phyloP scores from a whole-genome alignment of 2,113 vertebrate species.

The Nematolebias whitei region DNA sequence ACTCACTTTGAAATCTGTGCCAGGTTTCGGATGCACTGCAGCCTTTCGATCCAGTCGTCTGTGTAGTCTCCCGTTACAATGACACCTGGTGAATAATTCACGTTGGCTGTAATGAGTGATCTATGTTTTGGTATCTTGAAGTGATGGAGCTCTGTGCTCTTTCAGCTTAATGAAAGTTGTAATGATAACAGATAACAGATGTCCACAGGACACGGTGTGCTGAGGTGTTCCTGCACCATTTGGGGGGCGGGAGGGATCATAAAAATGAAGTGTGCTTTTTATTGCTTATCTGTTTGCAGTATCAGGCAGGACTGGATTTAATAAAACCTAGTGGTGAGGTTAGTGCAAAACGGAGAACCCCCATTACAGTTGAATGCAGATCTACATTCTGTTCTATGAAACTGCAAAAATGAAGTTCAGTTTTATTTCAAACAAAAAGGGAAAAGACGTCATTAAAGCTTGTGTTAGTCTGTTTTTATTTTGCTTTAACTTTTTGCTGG shows the following conservation, averaged over 20 bases:
- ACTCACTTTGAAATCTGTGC: conserved; percentile 56
- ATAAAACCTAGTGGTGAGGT: background rate
- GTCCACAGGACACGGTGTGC: background rate
- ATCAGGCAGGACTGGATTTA: conserved; percentile 2
- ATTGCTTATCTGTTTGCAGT: background rate
- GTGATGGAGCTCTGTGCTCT: conserved; percentile 4
- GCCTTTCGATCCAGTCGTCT: conserved; percentile 23
- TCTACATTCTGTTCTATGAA: background rate
- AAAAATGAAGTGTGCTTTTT: background rate
- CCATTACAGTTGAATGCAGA: background rate
- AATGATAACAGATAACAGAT: background rate
- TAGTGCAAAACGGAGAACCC: background rate
- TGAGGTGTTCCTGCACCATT: background rate
- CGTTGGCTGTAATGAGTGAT: conserved; percentile 48
- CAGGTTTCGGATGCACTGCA: conserved; percentile 19
- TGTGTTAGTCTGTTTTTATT: background rate
- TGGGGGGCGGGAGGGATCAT: background rate
- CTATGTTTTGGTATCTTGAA: conserved; percentile 40
- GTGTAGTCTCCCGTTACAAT: conserved; percentile 39
- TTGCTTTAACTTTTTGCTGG: background rate
- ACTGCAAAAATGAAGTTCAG: background rate
- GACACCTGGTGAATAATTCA: conserved; percentile 58
- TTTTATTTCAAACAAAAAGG: background rate
- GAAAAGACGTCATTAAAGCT: background rate
- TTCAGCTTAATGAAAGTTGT: conserved; percentile 4